These are phyloP conservation scores for Melanotus villosus DNA, from an alignment of 2,888 invertebrate species.

Conservation along the genomic window DNA sequence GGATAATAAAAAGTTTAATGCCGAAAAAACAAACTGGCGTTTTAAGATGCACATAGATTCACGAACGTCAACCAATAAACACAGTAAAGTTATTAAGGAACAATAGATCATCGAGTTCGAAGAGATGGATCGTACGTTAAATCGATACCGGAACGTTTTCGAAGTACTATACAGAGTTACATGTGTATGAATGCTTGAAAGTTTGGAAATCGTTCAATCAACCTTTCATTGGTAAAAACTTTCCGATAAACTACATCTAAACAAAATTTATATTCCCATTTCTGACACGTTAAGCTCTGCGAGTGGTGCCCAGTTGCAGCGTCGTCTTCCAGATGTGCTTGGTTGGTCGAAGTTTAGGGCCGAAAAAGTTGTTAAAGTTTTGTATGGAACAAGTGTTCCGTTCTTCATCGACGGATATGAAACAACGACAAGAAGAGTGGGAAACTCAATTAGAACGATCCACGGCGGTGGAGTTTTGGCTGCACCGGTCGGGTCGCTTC, in stretches of 20 bases:
- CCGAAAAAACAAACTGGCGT: no score
- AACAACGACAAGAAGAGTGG: slow-evolving; percentile 49
- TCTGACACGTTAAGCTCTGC: slow-evolving; percentile 23
- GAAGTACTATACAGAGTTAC: background rate
- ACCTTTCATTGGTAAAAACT: slow-evolving; percentile 7
- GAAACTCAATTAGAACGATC: slow-evolving; percentile 54
- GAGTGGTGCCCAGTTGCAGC: slow-evolving; percentile 27
- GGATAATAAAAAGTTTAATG: no score
- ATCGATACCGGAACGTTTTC: no score
- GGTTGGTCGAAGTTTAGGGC: slow-evolving; percentile 18
- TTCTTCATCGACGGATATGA: slow-evolving; percentile 44
- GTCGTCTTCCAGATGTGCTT: slow-evolving; percentile 38
- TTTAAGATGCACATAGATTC: no score
- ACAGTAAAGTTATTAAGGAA: no score
- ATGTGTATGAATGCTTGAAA: background rate
- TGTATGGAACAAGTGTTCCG: slow-evolving; percentile 49
- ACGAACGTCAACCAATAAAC: no score
- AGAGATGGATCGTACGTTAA: no score
- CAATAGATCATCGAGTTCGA: slow-evolving; percentile 1
- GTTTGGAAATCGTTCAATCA: slow-evolving; percentile 14
- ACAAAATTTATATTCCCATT: slow-evolving; percentile 26
- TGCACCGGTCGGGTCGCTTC: slow-evolving; percentile 41
- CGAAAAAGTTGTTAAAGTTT: slow-evolving; percentile 44
- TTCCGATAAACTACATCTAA: slow-evolving; percentile 27
- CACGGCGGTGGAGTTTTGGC: slow-evolving; percentile 48